These are phyloP conservation scores for Chlorodrepanis virens DNA, from an alignment of 2,113 vertebrate species.

Conservation along the genomic window DNA sequence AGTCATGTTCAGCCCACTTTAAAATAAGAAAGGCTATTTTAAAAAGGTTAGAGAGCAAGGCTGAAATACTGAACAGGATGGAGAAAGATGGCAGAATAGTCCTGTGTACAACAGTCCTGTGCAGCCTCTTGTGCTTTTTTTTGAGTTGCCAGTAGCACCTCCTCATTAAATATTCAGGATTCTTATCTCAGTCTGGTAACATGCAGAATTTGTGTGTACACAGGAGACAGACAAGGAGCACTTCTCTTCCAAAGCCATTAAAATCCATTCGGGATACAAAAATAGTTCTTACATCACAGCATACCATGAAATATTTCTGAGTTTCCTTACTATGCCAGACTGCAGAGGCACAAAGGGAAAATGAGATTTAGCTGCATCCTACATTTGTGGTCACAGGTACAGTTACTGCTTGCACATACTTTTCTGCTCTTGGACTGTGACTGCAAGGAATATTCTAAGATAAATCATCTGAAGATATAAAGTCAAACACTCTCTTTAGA, in stretches of 20 bases:
- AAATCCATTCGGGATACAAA: neutral
- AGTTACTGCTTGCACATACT: neutral
- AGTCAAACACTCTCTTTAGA: neutral
- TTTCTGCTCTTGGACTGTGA: neutral
- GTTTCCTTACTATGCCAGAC: neutral
- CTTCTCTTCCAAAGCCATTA: neutral
- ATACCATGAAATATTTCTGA: slow-evolving; percentile 1
- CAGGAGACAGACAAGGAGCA: neutral
- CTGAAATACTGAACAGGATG: neutral
- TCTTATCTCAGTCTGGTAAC: neutral
- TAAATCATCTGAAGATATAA: neutral
- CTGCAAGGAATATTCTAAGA: neutral
- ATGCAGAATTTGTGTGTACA: neutral
- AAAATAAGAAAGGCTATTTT: neutral
- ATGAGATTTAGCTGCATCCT: neutral
- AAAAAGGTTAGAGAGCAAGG: neutral
- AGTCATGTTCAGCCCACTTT: neutral
- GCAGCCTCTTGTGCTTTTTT: neutral
- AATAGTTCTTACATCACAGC: neutral
- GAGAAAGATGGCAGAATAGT: neutral
- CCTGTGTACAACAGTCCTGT: neutral
- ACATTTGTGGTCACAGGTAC: neutral
- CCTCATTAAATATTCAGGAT: neutral
- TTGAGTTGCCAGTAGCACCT: neutral
- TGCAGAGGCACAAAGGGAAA: neutral